These are phyloP conservation scores for Mormyrus hasselquistii DNA, from an alignment of 2,797 vertebrate genomes.

Conservation along the genomic window DNA sequence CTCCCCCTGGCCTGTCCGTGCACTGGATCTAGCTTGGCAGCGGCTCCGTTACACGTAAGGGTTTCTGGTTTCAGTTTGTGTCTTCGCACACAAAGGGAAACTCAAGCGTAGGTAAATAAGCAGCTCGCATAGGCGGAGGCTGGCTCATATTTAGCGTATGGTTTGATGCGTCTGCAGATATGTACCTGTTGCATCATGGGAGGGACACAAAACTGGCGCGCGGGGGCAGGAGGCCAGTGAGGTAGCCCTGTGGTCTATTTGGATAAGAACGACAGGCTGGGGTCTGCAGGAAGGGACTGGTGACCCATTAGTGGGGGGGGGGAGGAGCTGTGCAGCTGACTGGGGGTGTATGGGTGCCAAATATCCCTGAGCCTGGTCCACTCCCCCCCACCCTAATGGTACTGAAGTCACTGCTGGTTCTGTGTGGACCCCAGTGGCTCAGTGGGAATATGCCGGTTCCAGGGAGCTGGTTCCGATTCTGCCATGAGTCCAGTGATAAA, in stretches of 20 bases:
- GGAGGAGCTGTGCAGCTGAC: not conserved
- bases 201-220: conserved; percentile 34
- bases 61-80: not conserved
- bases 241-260: conserved; percentile 7
- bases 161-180: not conserved
- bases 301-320: not conserved
- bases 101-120: not conserved
- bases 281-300: not conserved
- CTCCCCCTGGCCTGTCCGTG: not conserved
- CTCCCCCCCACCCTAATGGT: not conserved
- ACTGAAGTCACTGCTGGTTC: not conserved
- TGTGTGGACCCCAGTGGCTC: not conserved
- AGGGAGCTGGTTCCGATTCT: not conserved
- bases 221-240: conserved; percentile 26
- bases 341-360: not conserved
- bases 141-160: not conserved
- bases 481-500: not conserved
- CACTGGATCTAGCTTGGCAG: not conserved
- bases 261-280: not conserved
- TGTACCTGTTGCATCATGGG: not conserved
- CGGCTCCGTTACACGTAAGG: not conserved
- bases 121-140: not conserved
- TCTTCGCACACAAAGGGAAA: conserved; percentile 22
- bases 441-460: not conserved
- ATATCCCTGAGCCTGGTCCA: not conserved